phyloP scores from a whole-genome alignment of 2,797 vertebrate genomes.

The Phrynocephalus forsythii region DNA sequence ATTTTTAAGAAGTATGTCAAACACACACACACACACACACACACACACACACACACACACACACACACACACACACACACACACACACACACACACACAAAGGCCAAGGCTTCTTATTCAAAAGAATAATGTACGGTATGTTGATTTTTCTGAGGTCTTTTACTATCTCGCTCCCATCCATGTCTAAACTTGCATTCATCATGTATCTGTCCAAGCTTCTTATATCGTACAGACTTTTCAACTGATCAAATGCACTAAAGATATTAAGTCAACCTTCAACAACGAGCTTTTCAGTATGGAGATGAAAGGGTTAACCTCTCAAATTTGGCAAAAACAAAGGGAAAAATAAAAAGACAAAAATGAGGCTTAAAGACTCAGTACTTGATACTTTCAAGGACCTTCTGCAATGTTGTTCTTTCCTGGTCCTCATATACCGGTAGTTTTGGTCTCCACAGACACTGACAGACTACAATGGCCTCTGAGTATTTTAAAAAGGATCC shows the following conservation, averaged over 20 bases:
- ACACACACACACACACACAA: no score
- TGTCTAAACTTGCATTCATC: background rate
- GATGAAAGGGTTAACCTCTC: background rate
- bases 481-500: background rate
- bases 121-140: constrained; percentile 1
- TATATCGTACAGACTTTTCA: background rate
- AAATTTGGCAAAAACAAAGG: background rate
- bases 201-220: background rate
- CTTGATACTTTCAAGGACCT: no score
- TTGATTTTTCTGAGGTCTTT: background rate
- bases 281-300: background rate
- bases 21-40: no score
- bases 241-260: background rate
- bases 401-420: constrained; percentile 26
- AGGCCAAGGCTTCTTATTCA: background rate
- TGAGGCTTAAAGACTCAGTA: no score
- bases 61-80: no score
- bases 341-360: no score
- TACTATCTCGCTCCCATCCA: background rate
- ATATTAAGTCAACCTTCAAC: background rate
- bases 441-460: constrained; percentile 11
- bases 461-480: constrained; percentile 16
- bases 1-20: background rate
- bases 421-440: constrained; percentile 19
- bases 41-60: no score